A percentile compares a stretch with the other conserved stretches of the same genome.
These are phyloP conservation scores for Monochamus alternatus DNA, from an alignment of 2,888 invertebrate genomes.

Conservation along the genomic window DNA sequence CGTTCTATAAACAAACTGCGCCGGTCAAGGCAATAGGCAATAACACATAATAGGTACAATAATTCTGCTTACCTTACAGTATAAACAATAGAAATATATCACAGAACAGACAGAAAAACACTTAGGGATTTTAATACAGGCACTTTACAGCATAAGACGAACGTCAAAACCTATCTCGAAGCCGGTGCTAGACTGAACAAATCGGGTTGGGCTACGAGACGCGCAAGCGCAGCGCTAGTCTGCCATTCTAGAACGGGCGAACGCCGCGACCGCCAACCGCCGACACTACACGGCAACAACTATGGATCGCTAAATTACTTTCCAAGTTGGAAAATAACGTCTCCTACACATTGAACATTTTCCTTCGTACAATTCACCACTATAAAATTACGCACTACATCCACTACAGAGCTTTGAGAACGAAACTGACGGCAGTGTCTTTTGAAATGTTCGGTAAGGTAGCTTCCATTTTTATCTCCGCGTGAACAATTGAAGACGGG, in stretches of 20 bases:
- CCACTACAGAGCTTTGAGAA: no score
- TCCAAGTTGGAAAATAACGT: not conserved
- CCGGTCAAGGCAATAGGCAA: not conserved
- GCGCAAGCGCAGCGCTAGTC: conserved; percentile 56
- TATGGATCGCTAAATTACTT: conserved; percentile 9
- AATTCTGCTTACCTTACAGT: conserved; percentile 44
- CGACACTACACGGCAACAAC: conserved; percentile 26
- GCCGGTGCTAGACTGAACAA: conserved; percentile 62
- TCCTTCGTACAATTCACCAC: no score
- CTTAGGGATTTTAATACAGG: conserved; percentile 54
- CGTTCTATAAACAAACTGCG: conserved; percentile 18
- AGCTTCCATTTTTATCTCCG: not conserved
- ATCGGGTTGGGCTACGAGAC: conserved; percentile 59
- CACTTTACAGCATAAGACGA: conserved; percentile 57
- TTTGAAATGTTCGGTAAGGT: not conserved
- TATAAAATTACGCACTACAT: no score
- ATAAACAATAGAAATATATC: conserved; percentile 52
- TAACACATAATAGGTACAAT: not conserved
- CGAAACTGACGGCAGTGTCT: no score
- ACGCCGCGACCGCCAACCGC: conserved; percentile 17
- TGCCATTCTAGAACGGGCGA: conserved; percentile 40
- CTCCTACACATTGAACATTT: no score
- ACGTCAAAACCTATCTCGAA: conserved; percentile 58
- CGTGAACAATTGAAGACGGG: not conserved
- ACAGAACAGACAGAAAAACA: conserved; percentile 55